Percentiles rank a stretch among this genome's conserved stretches.
Evolutionary conservation across 2,113 vertebrate species (phyloP).

Genomic region (Eleginops maclovinus): DNA sequence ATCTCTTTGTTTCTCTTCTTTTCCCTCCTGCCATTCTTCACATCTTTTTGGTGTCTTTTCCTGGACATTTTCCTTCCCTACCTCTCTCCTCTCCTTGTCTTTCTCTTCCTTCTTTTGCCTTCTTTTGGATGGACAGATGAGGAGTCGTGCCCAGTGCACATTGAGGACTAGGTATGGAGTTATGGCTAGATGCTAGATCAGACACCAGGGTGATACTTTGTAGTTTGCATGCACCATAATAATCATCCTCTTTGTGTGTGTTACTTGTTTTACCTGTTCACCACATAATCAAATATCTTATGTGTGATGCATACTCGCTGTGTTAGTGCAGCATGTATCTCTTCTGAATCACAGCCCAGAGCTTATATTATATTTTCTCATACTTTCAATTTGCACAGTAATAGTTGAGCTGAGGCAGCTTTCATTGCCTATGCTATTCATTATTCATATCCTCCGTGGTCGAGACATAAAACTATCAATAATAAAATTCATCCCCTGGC

Average conservation of each 20-base stretch:
- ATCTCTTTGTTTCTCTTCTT: constrained; percentile 74
- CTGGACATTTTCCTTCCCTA: constrained; percentile 21
- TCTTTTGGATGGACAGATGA: constrained; percentile 89
- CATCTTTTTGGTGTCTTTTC: constrained; percentile 64
- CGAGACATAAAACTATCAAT: background rate
- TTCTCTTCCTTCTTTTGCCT: constrained; percentile 59
- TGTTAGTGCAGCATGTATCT: background rate
- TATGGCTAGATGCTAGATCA: constrained; percentile 45
- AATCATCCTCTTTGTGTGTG: background rate
- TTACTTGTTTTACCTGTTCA: background rate
- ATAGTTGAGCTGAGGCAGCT: background rate
- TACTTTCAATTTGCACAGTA: background rate
- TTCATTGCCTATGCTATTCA: background rate
- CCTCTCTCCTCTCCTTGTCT: constrained; percentile 7
- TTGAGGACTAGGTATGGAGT: constrained; percentile 95
- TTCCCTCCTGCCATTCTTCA: constrained; percentile 42
- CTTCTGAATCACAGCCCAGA: background rate
- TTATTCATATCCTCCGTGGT: constrained; percentile 8
- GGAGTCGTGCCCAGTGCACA: constrained; percentile 95
- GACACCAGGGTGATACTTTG: constrained; percentile 20
- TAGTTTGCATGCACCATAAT: background rate
- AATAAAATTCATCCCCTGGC: background rate
- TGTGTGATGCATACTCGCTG: background rate
- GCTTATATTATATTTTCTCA: background rate
- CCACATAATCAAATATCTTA: background rate